Percentiles rank a stretch among this genome's conserved stretches.
These are phyloP conservation scores for Tragulus kanchil DNA, from an alignment of 2,113 vertebrate genomes.

Conservation along the genomic window DNA sequence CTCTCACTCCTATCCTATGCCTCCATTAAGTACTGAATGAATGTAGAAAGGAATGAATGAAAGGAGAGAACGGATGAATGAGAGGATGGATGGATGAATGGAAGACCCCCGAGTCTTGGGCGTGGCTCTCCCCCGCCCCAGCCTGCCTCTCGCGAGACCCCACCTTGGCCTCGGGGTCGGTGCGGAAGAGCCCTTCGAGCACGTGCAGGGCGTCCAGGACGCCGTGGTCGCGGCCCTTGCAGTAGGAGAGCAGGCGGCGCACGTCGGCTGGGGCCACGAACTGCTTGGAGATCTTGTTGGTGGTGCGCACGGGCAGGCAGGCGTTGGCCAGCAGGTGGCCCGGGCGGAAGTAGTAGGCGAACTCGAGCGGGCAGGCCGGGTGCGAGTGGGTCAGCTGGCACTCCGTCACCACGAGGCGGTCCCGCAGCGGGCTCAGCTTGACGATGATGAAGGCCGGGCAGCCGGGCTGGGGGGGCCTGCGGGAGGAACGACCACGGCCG, in stretches of 20 bases:
- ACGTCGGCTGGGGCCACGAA: slow-evolving; percentile 79
- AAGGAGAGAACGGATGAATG: background rate
- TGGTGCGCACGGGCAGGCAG: slow-evolving; percentile 81
- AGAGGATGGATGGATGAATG: background rate
- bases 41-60: background rate
- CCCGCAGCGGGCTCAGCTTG: slow-evolving; percentile 81
- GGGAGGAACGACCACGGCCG: background rate
- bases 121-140: background rate
- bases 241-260: slow-evolving; percentile 81
- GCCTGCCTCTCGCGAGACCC: background rate
- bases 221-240: slow-evolving; percentile 81
- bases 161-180: slow-evolving; percentile 83
- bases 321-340: slow-evolving; percentile 82
- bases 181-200: slow-evolving; percentile 82
- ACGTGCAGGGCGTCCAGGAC: slow-evolving; percentile 80
- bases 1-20: background rate
- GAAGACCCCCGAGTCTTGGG: accelerated
- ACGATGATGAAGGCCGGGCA: slow-evolving; percentile 83
- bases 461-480: slow-evolving; percentile 75
- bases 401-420: slow-evolving; percentile 81
- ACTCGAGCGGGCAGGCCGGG: slow-evolving; percentile 77
- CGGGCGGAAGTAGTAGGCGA: slow-evolving; percentile 82
- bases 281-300: slow-evolving; percentile 85
- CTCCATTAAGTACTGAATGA: background rate
- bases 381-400: slow-evolving; percentile 84